These are phyloP conservation scores for Pyrgilauda ruficollis DNA, from an alignment of 2,113 vertebrate genomes.

Conservation along the genomic window DNA sequence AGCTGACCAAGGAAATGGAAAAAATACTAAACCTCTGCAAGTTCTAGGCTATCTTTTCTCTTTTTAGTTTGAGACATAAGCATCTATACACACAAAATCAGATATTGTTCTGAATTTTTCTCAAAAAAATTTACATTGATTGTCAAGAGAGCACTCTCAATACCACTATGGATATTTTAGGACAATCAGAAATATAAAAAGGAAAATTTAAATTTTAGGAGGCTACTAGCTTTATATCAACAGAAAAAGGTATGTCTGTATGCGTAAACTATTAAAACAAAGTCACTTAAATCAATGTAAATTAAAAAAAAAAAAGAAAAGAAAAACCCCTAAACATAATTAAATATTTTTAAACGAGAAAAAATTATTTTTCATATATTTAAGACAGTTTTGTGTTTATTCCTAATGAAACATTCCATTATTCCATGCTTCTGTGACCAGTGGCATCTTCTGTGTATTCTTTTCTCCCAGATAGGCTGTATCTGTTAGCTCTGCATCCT, in stretches of 20 bases:
- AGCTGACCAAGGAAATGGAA: not conserved
- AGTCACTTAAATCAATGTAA: not conserved
- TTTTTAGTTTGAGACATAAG: not conserved
- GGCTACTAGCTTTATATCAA: not conserved
- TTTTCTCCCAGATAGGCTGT: not conserved
- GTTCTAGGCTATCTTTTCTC: not conserved
- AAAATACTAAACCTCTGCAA: not conserved
- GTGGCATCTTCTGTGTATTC: not conserved
- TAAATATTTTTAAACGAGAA: not conserved
- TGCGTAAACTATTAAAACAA: accelerated
- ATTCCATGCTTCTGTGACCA: not conserved
- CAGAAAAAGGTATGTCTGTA: not conserved
- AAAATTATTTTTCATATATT: not conserved
- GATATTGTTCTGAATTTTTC: not conserved
- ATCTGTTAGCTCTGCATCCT: not conserved
- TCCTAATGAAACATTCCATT: not conserved
- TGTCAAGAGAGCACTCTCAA: not conserved
- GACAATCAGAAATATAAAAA: not conserved
- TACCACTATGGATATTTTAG: not conserved
- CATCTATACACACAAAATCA: not conserved
- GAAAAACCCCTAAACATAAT: accelerated
- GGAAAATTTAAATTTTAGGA: not conserved
- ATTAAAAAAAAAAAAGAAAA: not conserved
- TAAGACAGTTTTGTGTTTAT: not conserved
- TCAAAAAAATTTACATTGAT: not conserved